Conservation (phyloP, 2,888 invertebrate species). For the Theristus sp. region DNA sequence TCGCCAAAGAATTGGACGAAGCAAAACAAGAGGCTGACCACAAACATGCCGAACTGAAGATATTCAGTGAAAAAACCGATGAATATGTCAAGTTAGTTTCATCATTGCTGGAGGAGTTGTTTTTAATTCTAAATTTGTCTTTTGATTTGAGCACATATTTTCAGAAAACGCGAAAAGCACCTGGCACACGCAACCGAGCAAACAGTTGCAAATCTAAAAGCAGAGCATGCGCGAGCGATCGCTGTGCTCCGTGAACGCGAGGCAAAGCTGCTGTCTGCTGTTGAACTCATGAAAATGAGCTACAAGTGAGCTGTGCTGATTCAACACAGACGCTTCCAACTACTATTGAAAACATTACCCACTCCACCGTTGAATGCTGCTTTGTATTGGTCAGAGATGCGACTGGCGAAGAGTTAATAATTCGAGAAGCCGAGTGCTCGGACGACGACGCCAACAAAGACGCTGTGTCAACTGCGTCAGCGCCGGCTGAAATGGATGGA, state of each 20-base stretch:
- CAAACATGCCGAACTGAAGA: conserved; percentile 15
- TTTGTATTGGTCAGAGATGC: background rate
- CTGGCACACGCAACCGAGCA: conserved; percentile 1
- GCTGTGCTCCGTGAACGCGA: background rate
- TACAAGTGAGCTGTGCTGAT: background rate
- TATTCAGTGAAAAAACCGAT: conserved; percentile 14
- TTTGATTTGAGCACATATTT: no score
- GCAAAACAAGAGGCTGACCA: conserved; percentile 15
- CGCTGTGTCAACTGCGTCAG: no score
- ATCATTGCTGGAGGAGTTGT: background rate
- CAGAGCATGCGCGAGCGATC: background rate
- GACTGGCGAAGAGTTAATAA: background rate
- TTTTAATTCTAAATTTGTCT: no score
- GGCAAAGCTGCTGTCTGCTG: background rate
- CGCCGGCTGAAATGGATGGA: no score
- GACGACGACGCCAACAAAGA: background rate
- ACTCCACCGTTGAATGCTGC: no score
- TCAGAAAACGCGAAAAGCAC: conserved; percentile 5
- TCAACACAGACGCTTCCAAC: background rate
- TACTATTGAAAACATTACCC: background rate
- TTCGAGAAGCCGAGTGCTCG: background rate
- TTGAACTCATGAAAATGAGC: background rate
- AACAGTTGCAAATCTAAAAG: conserved; percentile 2
- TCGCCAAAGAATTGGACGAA: conserved; percentile 12
- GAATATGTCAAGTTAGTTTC: conserved; percentile 12